These are phyloP conservation scores for Thymallus thymallus DNA, from an alignment of 2,113 vertebrate genomes.

Conservation along the genomic window DNA sequence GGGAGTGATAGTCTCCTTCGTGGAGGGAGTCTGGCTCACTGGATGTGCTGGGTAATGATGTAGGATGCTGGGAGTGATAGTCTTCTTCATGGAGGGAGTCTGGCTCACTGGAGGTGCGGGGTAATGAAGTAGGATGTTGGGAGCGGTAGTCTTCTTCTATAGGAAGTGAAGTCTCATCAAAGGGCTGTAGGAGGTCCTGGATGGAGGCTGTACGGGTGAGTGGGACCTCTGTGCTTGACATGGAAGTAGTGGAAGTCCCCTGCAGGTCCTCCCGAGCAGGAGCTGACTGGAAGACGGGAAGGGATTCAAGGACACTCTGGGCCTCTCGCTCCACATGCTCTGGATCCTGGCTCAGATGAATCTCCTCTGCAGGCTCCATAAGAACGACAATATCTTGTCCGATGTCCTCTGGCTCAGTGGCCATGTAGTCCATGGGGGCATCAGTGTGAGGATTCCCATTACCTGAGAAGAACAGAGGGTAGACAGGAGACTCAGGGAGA, in stretches of 20 bases:
- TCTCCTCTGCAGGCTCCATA: conserved; percentile 79
- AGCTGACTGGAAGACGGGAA: conserved; percentile 52
- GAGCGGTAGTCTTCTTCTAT: conserved; percentile 32
- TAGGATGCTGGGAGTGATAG: conserved; percentile 20
- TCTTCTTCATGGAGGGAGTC: conserved; percentile 25
- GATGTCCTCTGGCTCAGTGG: conserved; percentile 68
- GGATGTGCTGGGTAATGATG: conserved; percentile 19
- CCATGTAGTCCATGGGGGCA: conserved; percentile 52
- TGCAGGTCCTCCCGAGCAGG: conserved; percentile 29
- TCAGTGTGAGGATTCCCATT: conserved; percentile 58
- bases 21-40: conserved; percentile 16
- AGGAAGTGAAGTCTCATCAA: conserved; percentile 28
- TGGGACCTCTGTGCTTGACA: conserved; percentile 24
- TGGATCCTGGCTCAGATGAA: conserved; percentile 69
- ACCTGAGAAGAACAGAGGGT: conserved; percentile 41
- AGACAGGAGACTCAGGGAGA: not conserved
- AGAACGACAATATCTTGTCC: conserved; percentile 78
- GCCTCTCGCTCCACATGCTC: conserved; percentile 79
- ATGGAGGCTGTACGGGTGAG: conserved; percentile 12
- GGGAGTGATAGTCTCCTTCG: conserved; percentile 18
- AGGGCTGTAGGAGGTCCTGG: conserved; percentile 6
- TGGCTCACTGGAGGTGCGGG: conserved; percentile 23
- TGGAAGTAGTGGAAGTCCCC: conserved; percentile 19
- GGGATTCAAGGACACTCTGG: conserved; percentile 84
- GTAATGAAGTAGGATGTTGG: conserved; percentile 18